phyloP scores from a whole-genome alignment of 2,888 invertebrate species.

The Abscondita cerata region DNA sequence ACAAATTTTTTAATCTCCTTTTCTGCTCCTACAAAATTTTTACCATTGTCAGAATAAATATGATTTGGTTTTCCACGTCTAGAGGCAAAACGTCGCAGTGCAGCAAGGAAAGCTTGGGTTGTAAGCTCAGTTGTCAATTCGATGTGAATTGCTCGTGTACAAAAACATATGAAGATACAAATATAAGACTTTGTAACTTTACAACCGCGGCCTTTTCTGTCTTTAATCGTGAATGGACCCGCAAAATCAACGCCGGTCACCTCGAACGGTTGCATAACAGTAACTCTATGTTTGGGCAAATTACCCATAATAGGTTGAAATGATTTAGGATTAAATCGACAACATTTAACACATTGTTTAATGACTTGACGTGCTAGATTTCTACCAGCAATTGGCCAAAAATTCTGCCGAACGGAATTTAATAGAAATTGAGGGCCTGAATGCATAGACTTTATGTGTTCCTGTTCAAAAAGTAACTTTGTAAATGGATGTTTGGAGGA shows the following conservation, averaged over 20 bases:
- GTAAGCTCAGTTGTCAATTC: constrained; percentile 32
- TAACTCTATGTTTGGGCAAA: constrained; percentile 40
- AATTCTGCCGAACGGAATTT: constrained; percentile 15
- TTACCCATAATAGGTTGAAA: constrained; percentile 41
- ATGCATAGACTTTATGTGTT: constrained; percentile 34
- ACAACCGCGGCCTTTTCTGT: constrained; percentile 35
- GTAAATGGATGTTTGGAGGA: constrained; percentile 31
- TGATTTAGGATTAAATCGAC: constrained; percentile 31
- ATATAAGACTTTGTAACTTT: constrained; percentile 38
- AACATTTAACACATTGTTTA: constrained; percentile 38
- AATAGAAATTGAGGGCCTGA: constrained; percentile 32
- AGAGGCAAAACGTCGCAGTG: constrained; percentile 36
- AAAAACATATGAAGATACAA: constrained; percentile 40
- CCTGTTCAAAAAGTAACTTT: constrained; percentile 31
- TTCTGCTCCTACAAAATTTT: constrained; percentile 39
- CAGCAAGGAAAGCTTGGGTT: constrained; percentile 30
- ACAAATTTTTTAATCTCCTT: too few relatives aligned
- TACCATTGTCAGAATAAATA: constrained; percentile 38
- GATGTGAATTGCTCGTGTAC: constrained; percentile 36
- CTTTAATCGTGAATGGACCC: constrained; percentile 42
- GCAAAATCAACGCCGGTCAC: constrained; percentile 43
- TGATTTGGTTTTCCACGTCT: constrained; percentile 35
- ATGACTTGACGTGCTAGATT: constrained; percentile 36
- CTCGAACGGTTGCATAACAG: too few relatives aligned
- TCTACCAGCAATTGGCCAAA: constrained; percentile 43